phyloP scores from a whole-genome alignment of 2,797 vertebrate species.

The Rousettus madagascariensis region DNA sequence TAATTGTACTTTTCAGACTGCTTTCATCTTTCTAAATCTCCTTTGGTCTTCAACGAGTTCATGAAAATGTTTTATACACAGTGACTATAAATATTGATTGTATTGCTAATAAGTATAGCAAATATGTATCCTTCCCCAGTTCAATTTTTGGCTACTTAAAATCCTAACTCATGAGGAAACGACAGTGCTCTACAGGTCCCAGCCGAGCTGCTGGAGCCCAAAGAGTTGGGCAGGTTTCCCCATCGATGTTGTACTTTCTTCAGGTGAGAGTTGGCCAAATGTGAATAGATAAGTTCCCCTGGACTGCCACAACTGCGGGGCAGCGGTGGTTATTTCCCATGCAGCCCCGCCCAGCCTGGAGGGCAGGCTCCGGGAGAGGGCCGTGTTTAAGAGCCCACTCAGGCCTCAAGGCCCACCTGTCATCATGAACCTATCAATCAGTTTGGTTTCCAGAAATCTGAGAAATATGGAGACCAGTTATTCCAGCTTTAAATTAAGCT shows the following conservation, averaged over 20 bases:
- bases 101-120: neutral
- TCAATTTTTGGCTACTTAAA: neutral
- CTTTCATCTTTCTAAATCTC: slow-evolving; percentile 29
- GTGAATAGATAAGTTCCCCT: neutral
- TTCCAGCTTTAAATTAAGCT: neutral
- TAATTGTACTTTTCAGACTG: neutral
- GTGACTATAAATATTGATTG: neutral
- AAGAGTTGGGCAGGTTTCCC: too few relatives aligned
- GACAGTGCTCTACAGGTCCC: rapidly evolving
- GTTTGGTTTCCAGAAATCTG: neutral
- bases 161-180: neutral
- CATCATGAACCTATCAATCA: neutral
- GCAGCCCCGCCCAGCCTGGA: neutral
- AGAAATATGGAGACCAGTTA: neutral
- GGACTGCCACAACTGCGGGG: neutral
- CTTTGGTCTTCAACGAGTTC: neutral
- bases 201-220: neutral
- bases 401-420: neutral
- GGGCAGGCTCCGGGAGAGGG: neutral
- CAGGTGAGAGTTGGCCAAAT: neutral
- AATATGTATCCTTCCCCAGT: neutral
- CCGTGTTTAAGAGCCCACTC: neutral
- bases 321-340: neutral
- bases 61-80: neutral
- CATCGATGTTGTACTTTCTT: neutral